A percentile compares a stretch with the other conserved stretches of the same genome.
phyloP scores from a whole-genome alignment of 2,797 vertebrate species.

The Mus spretus region DNA sequence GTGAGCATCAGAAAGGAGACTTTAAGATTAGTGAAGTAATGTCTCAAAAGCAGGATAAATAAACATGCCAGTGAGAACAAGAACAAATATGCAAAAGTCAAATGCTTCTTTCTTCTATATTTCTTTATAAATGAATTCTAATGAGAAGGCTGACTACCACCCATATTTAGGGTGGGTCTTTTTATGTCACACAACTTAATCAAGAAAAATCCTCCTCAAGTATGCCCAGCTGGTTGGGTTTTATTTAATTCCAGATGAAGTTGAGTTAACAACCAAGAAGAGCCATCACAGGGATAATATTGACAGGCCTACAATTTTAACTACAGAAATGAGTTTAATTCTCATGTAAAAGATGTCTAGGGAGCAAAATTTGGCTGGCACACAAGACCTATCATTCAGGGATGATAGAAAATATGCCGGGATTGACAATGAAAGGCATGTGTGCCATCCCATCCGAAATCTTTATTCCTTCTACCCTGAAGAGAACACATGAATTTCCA shows the following conservation, averaged over 20 bases:
- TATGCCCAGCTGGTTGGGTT: not conserved
- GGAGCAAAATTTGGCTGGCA: not conserved
- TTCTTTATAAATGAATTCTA: not conserved
- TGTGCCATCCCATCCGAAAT: not conserved
- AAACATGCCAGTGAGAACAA: not conserved
- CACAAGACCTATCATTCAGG: not conserved
- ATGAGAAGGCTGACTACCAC: too few relatives aligned
- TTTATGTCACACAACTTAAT: not conserved
- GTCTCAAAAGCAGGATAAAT: not conserved
- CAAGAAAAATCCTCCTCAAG: not conserved
- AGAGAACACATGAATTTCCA: not conserved
- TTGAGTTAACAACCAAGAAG: not conserved
- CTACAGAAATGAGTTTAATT: not conserved
- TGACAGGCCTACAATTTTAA: not conserved
- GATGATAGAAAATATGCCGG: not conserved
- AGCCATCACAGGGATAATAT: not conserved
- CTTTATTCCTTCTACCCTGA: not conserved
- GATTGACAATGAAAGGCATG: accelerated
- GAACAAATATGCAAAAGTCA: not conserved
- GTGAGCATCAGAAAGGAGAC: not conserved
- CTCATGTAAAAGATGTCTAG: not conserved
- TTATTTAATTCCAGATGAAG: not conserved
- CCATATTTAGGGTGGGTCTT: too few relatives aligned
- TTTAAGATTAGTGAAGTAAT: not conserved
- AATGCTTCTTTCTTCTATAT: not conserved